Evolutionary conservation across 2,888 invertebrate genomes (phyloP).

Genomic region (Sminthurides aquaticus): DNA sequence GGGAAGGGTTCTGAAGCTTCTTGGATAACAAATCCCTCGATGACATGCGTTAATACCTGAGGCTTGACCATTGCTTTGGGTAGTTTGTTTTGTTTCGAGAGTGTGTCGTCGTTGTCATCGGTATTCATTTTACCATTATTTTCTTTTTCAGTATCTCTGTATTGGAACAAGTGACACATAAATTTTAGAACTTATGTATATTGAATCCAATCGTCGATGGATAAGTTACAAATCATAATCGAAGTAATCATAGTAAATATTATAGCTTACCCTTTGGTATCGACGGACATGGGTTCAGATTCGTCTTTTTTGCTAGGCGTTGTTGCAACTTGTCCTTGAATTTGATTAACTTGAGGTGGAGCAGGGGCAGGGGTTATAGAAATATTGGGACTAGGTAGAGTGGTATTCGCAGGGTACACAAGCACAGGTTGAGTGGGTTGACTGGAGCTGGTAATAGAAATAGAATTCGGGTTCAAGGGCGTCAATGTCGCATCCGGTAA

Average conservation of each 20-base stretch:
- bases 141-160: conserved; percentile 41
- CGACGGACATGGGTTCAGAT: conserved; percentile 9
- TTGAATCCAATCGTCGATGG: no score
- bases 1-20: conserved; percentile 85
- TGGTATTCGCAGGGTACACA: conserved; percentile 29
- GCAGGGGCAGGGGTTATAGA: conserved; percentile 42
- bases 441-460: conserved; percentile 20
- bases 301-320: conserved; percentile 30
- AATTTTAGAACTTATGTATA: neutral
- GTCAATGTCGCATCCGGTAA: conserved; percentile 42
- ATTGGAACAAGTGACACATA: conserved; percentile 5
- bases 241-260: no score
- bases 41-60: conserved; percentile 89
- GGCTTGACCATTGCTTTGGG: conserved; percentile 92
- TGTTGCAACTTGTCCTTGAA: conserved; percentile 1
- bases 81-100: conserved; percentile 47
- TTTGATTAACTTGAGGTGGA: conserved; percentile 17
- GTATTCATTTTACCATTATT: conserved; percentile 24
- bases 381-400: conserved; percentile 41
- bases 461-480: conserved; percentile 34
- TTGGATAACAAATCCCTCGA: conserved; percentile 93
- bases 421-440: conserved; percentile 30
- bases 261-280: conserved; percentile 24
- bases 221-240: no score
- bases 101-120: conserved; percentile 35